Base-by-base conservation (phyloP, 2,888 invertebrate species). In the Elmis aenea region DNA sequence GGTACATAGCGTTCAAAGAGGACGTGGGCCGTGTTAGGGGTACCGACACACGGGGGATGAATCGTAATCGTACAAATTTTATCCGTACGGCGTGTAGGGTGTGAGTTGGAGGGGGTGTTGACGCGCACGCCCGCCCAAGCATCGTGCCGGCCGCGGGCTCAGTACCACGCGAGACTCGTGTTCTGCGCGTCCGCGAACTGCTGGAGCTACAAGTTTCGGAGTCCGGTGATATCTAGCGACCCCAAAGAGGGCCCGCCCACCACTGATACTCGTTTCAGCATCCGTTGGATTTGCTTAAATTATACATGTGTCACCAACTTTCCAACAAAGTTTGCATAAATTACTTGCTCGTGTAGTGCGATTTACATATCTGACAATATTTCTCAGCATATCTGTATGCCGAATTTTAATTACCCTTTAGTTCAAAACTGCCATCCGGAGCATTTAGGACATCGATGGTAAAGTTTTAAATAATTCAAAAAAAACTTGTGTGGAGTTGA, bases 121-220 rank as follows among this genome's bases (percentile, higher is more conserved):
- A 55, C 58, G 59, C 60, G 58, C 58, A 60, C 53, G 57, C 57
- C 54, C 53, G 57, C 57, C 54, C 57, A 45, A 50, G 48, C 53
- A 55, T 58, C 52, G 48, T 54, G 55, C 41, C 46, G 49, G 43
- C 43, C 44, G 52, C 50, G 40, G 44, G 46, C 42, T 58, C 60
- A 62, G 60, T 59, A 58, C 48, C 62, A 60, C 58, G 59, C 60
- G 54, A 58, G 59, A 53, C 48, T 42, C 50, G 52, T 47, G 45
- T 40, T 45, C 38, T 43, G 38, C 29, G 25, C 18, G 42, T 38
- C 13, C 29, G 29, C 22, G 25, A 24, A 5, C 18, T 8, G 18
- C 8, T 18, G 5, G 18, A 26, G 18, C 26, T 24, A 42, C 26
- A 27, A 24, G 29, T 21, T 33, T 26, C 38, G 46, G 47, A 43